Evolutionary conservation across 2,797 vertebrate genomes (phyloP).

Genomic region (Pseudochromis fuscus): DNA sequence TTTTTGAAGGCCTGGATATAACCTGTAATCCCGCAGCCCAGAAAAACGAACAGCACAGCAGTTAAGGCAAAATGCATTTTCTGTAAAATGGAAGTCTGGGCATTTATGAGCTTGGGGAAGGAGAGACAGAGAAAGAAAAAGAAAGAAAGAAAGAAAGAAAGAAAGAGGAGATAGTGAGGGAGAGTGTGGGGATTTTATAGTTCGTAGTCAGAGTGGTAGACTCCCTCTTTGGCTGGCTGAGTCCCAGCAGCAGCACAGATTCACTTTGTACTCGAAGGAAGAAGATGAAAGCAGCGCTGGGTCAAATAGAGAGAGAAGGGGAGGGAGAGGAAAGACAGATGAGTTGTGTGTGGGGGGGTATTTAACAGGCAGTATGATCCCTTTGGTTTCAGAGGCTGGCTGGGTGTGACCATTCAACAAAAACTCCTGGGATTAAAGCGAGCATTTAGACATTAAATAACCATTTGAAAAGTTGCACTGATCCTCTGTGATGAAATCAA

Average conservation of each 20-base stretch:
- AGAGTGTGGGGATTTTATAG: conserved; percentile 61
- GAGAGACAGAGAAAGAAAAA: conserved; percentile 24
- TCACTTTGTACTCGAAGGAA: conserved; percentile 74
- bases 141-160: conserved; percentile 19
- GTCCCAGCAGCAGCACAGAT: conserved; percentile 74
- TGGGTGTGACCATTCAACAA: conserved; percentile 51
- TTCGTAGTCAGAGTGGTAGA: conserved; percentile 63
- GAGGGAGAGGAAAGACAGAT: conserved; percentile 35
- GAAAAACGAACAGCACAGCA: conserved; percentile 79
- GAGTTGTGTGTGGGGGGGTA: conserved; percentile 22
- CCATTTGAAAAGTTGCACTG: conserved; percentile 61
- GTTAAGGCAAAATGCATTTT: conserved; percentile 73
- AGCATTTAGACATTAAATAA: conserved; percentile 72
- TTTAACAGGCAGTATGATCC: conserved; percentile 63
- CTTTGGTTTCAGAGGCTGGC: conserved; percentile 53
- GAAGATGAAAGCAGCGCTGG: conserved; percentile 73
- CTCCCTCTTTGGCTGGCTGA: conserved; percentile 70
- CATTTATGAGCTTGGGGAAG: conserved; percentile 70
- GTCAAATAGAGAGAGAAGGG: conserved; percentile 59
- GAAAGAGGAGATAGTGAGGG: conserved; percentile 28
- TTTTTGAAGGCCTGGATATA: conserved; percentile 76
- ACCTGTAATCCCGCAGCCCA: conserved; percentile 78
- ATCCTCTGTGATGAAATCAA: conserved; percentile 64
- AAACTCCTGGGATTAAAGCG: conserved; percentile 49
- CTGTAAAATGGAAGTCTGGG: conserved; percentile 67